Evolutionary conservation across 2,113 vertebrate genomes (phyloP).

Genomic region (Malurus cyaneus): DNA sequence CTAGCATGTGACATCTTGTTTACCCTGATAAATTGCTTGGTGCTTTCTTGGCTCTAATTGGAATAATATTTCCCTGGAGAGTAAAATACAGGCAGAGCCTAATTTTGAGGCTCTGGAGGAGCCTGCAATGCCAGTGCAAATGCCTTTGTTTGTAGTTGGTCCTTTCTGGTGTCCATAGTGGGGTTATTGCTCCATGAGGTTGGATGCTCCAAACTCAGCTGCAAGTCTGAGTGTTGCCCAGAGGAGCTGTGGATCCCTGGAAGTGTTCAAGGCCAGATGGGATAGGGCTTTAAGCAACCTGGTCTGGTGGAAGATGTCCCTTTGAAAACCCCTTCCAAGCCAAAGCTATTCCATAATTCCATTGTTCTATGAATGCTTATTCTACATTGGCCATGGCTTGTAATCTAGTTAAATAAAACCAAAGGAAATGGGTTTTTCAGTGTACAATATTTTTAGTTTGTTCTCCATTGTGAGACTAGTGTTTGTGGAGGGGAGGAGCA

Average conservation of each 20-base stretch:
- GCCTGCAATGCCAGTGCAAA: background rate
- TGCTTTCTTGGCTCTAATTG: background rate
- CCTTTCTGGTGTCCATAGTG: background rate
- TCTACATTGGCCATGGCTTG: background rate
- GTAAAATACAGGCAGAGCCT: background rate
- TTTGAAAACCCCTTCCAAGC: background rate
- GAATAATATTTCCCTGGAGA: background rate
- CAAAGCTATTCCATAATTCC: background rate
- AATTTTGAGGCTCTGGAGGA: background rate
- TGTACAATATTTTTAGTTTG: background rate
- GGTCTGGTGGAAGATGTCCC: background rate
- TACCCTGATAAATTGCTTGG: background rate
- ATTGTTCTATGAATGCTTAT: background rate
- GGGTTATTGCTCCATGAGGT: fast-evolving
- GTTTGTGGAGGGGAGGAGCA: background rate
- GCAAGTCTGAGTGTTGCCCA: background rate
- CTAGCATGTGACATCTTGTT: background rate
- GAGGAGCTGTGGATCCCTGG: background rate
- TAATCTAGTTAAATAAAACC: background rate
- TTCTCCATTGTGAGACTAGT: background rate
- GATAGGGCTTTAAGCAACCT: background rate
- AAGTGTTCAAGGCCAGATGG: background rate
- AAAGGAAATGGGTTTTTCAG: background rate
- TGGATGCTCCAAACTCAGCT: background rate
- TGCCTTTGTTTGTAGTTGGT: background rate